phyloP scores from a whole-genome alignment of 2,797 vertebrate species.

The Ctenosaura bakeri region DNA sequence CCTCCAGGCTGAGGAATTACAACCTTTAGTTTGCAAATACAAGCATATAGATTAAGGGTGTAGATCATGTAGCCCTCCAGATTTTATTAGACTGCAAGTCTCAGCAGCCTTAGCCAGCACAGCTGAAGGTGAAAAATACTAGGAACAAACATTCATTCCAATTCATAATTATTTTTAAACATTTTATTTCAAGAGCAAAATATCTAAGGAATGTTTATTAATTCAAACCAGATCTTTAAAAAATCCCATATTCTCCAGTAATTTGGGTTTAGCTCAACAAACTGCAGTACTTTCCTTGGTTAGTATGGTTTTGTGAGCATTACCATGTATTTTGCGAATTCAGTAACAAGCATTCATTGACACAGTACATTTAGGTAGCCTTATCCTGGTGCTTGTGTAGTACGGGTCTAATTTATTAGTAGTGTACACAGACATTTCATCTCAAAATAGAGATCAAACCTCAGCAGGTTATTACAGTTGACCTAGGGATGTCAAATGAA shows the following conservation, averaged over 20 bases:
- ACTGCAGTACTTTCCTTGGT: neutral
- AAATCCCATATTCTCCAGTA: neutral
- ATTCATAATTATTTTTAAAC: constrained; percentile 5
- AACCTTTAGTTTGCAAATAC: no score
- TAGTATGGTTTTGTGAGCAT: neutral
- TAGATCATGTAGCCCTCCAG: no score
- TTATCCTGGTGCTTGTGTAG: neutral
- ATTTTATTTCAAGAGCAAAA: neutral
- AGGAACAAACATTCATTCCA: neutral
- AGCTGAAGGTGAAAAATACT: no score
- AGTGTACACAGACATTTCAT: constrained; percentile 50
- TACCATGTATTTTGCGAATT: neutral
- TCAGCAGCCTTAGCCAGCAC: no score
- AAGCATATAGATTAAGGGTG: no score
- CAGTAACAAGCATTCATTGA: neutral
- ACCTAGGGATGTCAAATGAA: constrained; percentile 36
- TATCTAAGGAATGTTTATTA: neutral
- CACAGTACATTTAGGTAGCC: neutral
- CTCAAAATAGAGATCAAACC: constrained; percentile 6
- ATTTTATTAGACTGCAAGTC: no score
- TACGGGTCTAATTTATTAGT: neutral
- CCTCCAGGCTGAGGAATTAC: no score
- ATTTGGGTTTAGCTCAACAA: neutral
- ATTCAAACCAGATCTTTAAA: neutral
- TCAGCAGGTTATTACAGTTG: neutral